These are phyloP conservation scores for Eledone cirrhosa DNA, from an alignment of 2,888 invertebrate genomes.

Conservation along the genomic window DNA sequence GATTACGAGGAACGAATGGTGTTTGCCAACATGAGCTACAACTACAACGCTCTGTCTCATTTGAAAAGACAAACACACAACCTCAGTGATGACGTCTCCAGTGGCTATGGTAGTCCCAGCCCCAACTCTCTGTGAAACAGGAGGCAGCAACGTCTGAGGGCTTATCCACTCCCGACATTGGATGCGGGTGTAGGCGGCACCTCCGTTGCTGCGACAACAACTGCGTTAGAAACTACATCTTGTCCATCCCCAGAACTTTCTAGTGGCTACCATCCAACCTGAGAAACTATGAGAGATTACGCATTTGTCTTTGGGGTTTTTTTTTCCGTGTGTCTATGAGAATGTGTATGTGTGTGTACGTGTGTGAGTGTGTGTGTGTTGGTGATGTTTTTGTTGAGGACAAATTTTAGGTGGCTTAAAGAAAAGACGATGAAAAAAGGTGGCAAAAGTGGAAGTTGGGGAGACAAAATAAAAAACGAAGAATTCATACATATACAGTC, in stretches of 20 bases:
- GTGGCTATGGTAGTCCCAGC: slow-evolving; percentile 80
- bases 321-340: too few species aligned
- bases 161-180: slow-evolving; percentile 18
- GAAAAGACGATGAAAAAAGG: too few species aligned
- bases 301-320: too few species aligned
- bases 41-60: slow-evolving; percentile 86
- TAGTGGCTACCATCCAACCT: background rate
- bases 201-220: slow-evolving; percentile 21
- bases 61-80: slow-evolving; percentile 71
- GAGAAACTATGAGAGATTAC: background rate
- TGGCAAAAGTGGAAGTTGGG: too few species aligned
- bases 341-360: too few species aligned
- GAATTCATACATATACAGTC: too few species aligned
- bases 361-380: too few species aligned
- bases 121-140: slow-evolving; percentile 57
- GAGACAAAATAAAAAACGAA: too few species aligned
- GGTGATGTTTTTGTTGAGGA: too few species aligned
- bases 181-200: slow-evolving; percentile 19
- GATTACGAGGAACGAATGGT: slow-evolving; percentile 92
- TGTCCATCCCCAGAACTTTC: background rate
- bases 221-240: background rate
- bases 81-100: slow-evolving; percentile 76
- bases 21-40: slow-evolving; percentile 85
- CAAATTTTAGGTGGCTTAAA: too few species aligned
- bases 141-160: slow-evolving; percentile 21